Evolutionary conservation across 1,140 invertebrate genomes (phyloP).

Genomic region (Aphis gossypii): DNA sequence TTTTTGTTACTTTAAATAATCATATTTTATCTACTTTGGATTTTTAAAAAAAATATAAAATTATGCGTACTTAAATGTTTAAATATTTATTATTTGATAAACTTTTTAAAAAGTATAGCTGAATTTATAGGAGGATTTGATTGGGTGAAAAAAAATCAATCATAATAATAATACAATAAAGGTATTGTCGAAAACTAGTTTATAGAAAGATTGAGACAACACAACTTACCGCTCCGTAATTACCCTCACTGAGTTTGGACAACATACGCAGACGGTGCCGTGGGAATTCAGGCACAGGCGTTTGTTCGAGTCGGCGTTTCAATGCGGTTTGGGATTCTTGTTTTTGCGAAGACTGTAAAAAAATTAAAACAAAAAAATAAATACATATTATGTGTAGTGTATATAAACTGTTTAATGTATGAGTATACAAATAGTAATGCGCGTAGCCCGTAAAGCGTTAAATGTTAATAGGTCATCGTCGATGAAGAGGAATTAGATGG

Average conservation of each 20-base stretch:
- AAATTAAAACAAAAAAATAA: conserved; percentile 61
- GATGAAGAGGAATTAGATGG: neutral
- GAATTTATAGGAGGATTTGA: neutral
- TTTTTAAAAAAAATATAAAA: neutral
- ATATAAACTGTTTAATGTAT: neutral
- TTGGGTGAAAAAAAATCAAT: neutral
- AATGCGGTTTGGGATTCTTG: conserved; percentile 75
- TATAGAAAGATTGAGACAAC: neutral
- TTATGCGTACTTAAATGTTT: neutral
- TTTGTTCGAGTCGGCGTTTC: conserved; percentile 75
- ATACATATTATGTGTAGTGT: neutral
- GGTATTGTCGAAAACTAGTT: neutral
- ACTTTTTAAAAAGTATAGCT: neutral
- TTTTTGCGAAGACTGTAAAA: conserved; percentile 73
- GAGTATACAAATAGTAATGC: neutral
- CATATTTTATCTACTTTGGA: neutral
- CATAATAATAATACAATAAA: neutral
- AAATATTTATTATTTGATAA: neutral
- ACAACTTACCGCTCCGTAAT: conserved; percentile 83
- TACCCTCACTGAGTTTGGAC: conserved; percentile 87
- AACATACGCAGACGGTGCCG: conserved; percentile 85
- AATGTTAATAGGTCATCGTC: conserved; percentile 40
- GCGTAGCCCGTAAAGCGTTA: neutral
- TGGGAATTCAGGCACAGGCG: conserved; percentile 80
- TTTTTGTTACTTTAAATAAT: neutral